phyloP scores from a whole-genome alignment of 2,888 invertebrate species.

The Lasioglossum oenotherae region DNA sequence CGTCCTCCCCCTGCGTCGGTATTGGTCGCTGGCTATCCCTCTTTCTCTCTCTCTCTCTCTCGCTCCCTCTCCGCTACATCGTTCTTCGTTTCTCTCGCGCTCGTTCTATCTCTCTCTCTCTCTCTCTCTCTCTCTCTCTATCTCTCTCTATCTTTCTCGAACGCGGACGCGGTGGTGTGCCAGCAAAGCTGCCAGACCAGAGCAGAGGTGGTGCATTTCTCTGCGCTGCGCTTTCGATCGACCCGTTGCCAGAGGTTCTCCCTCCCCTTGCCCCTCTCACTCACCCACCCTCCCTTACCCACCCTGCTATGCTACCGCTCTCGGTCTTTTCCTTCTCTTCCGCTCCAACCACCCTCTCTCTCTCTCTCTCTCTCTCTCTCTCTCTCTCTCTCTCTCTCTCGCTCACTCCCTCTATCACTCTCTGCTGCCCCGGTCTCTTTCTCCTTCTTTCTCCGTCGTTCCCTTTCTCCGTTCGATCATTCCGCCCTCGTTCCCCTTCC shows the following conservation, averaged over 20 bases:
- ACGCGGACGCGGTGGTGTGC: slow-evolving; percentile 72
- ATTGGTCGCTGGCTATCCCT: slow-evolving; percentile 74
- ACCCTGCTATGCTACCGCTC: slow-evolving; percentile 30
- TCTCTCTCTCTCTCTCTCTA: slow-evolving; percentile 43
- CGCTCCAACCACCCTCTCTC: background rate
- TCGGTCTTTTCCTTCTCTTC: slow-evolving; percentile 27
- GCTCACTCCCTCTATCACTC: background rate
- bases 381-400: too few relatives aligned
- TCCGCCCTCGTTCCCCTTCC: slow-evolving; percentile 33
- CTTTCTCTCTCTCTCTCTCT: slow-evolving; percentile 29
- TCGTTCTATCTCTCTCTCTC: too few relatives aligned
- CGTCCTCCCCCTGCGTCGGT: slow-evolving; percentile 77
- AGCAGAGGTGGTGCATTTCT: slow-evolving; percentile 83
- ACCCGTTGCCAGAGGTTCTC: slow-evolving; percentile 79
- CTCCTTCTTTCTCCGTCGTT: background rate
- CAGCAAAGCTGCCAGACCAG: slow-evolving; percentile 77
- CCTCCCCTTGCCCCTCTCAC: slow-evolving; percentile 17
- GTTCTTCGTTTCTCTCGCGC: slow-evolving; percentile 19
- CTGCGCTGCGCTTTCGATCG: slow-evolving; percentile 84
- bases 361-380: background rate
- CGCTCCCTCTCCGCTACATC: slow-evolving; percentile 45
- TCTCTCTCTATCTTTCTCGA: slow-evolving; percentile 52
- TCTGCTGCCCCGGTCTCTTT: background rate
- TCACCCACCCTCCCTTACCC: slow-evolving; percentile 39
- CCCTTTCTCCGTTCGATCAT: slow-evolving; percentile 28